Conservation (phyloP, 1,140 invertebrate species). For the Papilio helenus region DNA sequence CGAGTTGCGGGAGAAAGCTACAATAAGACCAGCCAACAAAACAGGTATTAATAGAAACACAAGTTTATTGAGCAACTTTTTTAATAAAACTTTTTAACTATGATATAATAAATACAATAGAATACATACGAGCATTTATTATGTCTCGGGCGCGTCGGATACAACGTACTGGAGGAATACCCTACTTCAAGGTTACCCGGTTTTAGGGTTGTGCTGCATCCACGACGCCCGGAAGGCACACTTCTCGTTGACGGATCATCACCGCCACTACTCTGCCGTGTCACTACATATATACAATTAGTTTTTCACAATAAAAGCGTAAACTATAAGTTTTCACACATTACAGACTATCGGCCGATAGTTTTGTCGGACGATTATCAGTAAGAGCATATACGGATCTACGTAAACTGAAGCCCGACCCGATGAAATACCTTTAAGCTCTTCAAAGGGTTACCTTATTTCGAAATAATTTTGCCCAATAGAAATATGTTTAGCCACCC, state of each 20-base stretch:
- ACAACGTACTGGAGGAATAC: neutral
- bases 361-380: too few species aligned
- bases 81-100: conserved; percentile 79
- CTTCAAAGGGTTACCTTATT: too few species aligned
- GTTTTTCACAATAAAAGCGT: neutral
- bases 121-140: conserved; percentile 77
- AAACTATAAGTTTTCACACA: neutral
- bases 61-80: conserved; percentile 76
- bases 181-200: neutral
- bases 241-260: conserved; percentile 53
- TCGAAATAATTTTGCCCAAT: too few species aligned
- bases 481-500: neutral
- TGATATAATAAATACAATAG: conserved; percentile 79
- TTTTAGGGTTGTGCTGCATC: conserved; percentile 35
- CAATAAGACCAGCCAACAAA: neutral
- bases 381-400: too few species aligned
- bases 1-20: neutral
- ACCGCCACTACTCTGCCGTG: conserved; percentile 1
- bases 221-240: conserved; percentile 63
- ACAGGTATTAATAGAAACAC: conserved; percentile 47
- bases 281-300: conserved; percentile 30
- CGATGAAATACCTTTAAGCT: too few species aligned
- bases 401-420: too few species aligned
- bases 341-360: too few species aligned
- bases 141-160: conserved; percentile 59